Conservation (phyloP, 1,140 invertebrate genomes). For the Nomia melanderi region DNA sequence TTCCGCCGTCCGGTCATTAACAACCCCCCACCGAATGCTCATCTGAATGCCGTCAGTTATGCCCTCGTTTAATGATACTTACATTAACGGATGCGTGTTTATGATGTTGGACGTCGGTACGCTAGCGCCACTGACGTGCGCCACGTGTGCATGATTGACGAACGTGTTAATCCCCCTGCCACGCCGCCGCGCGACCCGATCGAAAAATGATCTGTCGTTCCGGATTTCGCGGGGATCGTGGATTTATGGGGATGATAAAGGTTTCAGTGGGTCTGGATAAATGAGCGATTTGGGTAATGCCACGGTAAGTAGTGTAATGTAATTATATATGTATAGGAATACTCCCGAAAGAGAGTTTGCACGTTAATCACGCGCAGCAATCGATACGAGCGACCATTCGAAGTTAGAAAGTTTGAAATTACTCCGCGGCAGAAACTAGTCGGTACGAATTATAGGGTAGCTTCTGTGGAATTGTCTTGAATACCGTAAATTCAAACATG, state of each 20-base stretch:
- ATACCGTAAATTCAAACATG: conserved; percentile 11
- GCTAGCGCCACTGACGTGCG: background rate
- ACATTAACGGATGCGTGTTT: conserved; percentile 32
- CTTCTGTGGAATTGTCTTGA: background rate
- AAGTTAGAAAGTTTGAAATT: background rate
- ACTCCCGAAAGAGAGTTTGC: too few species aligned
- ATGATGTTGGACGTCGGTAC: background rate
- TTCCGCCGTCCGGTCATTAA: conserved; percentile 9
- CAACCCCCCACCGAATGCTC: conserved; percentile 12
- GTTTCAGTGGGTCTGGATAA: too few species aligned
- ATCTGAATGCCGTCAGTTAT: conserved; percentile 33
- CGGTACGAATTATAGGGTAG: background rate
- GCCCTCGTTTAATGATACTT: conserved; percentile 34
- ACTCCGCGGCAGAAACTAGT: background rate
- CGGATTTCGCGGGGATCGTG: too few species aligned
- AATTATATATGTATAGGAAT: too few species aligned
- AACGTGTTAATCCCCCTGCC: background rate
- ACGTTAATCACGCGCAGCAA: background rate
- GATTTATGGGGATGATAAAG: too few species aligned
- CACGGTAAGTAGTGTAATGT: too few species aligned
- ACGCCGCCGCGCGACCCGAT: too few species aligned
- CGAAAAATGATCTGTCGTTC: too few species aligned
- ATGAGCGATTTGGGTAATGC: too few species aligned
- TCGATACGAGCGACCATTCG: conserved; percentile 4
- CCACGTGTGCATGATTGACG: conserved; percentile 21